These are phyloP conservation scores for Tiliacea aurago DNA, from an alignment of 2,888 invertebrate genomes.

Conservation along the genomic window DNA sequence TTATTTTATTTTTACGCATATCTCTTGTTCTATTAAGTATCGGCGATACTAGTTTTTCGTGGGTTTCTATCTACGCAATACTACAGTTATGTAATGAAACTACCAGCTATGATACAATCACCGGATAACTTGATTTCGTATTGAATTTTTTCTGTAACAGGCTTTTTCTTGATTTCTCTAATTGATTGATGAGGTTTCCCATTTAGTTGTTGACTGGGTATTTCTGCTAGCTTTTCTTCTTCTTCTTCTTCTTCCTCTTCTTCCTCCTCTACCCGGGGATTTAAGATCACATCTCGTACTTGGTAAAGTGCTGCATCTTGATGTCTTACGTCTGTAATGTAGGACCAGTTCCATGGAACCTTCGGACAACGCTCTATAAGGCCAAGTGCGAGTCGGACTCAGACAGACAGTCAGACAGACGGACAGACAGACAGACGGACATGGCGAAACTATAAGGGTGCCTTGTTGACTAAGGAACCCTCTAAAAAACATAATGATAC, in stretches of 20 bases:
- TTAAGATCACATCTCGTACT: too few species aligned
- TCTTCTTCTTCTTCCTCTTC: conserved; percentile 3
- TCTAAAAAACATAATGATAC: too few species aligned
- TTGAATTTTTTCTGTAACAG: conserved; percentile 68
- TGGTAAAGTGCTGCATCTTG: too few species aligned
- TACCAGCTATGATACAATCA: conserved; percentile 79
- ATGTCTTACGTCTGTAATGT: too few species aligned
- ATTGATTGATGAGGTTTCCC: conserved; percentile 23
- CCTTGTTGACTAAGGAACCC: too few species aligned
- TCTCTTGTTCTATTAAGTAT: neutral
- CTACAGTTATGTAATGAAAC: neutral
- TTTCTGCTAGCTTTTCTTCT: conserved; percentile 4
- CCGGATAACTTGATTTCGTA: conserved; percentile 77
- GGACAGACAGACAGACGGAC: too few species aligned
- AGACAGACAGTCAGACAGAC: too few species aligned
- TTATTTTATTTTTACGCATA: neutral
- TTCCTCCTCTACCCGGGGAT: too few species aligned
- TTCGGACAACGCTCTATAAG: too few species aligned
- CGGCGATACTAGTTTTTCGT: neutral
- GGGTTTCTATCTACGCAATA: neutral
- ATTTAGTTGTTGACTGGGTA: conserved; percentile 32
- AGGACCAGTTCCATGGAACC: too few species aligned
- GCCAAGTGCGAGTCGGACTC: too few species aligned
- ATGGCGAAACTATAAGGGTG: too few species aligned
- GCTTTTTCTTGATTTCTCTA: conserved; percentile 70